Conservation (phyloP, 2,888 invertebrate species). For the Callyntrura guangdongensis region DNA sequence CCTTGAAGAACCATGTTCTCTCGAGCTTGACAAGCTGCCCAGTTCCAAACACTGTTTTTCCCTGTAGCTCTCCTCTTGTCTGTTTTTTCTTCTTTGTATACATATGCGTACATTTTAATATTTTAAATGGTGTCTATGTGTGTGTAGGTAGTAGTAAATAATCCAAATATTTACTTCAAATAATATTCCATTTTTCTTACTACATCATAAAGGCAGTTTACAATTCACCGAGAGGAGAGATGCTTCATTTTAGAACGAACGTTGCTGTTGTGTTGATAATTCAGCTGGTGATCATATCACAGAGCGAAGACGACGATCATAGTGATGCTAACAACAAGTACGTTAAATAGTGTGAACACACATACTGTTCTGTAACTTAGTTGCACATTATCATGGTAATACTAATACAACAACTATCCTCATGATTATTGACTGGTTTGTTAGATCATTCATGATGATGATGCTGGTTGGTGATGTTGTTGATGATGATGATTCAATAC, state of each 20-base stretch:
- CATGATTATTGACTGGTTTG: slow-evolving; percentile 26
- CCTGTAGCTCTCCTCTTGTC: neutral
- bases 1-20: slow-evolving; percentile 47
- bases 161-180: too few species aligned
- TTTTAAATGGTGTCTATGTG: slow-evolving; percentile 30
- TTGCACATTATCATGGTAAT: neutral
- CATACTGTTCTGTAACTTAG: slow-evolving; percentile 16
- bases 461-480: neutral
- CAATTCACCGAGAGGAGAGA: neutral
- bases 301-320: neutral
- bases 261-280: neutral
- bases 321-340: neutral
- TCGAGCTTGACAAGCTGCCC: slow-evolving; percentile 69
- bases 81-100: neutral
- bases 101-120: slow-evolving; percentile 5
- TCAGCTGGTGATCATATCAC: neutral
- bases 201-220: neutral
- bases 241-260: neutral
- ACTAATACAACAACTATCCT: neutral
- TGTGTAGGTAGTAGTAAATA: slow-evolving; percentile 42
- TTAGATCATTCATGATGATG: neutral
- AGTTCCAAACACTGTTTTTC: slow-evolving; percentile 65
- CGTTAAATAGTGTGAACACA: slow-evolving; percentile 8
- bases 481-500: neutral
- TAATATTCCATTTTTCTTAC: neutral